Evolutionary conservation across 2,797 vertebrate genomes (phyloP).

Genomic region (Sebastes vulpes): DNA sequence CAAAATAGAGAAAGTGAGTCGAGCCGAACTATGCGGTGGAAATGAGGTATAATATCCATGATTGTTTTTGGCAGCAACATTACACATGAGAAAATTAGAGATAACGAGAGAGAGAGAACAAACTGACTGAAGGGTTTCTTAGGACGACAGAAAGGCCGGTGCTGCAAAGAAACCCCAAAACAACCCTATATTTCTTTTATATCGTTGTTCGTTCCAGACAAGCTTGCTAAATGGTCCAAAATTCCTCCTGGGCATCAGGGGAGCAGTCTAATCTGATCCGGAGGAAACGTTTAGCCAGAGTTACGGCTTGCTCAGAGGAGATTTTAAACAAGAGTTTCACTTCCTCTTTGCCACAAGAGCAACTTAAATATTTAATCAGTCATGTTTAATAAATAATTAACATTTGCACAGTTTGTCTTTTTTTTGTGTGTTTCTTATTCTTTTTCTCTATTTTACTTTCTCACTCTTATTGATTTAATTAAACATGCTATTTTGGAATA

Average conservation of each 20-base stretch:
- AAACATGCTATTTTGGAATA: neutral
- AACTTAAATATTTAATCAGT: constrained; percentile 29
- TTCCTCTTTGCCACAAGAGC: constrained; percentile 2
- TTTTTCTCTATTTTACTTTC: neutral
- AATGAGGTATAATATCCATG: neutral
- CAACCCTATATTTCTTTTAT: neutral
- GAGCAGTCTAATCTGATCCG: constrained; percentile 16
- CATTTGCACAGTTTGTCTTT: neutral
- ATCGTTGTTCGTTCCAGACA: neutral
- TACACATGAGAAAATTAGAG: neutral
- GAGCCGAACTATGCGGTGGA: neutral
- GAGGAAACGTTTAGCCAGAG: constrained; percentile 32
- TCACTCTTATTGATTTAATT: neutral
- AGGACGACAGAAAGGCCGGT: neutral
- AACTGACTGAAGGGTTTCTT: neutral
- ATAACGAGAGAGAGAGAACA: neutral
- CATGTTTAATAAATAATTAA: constrained; percentile 24
- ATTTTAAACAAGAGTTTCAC: neutral
- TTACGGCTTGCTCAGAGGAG: constrained; percentile 8
- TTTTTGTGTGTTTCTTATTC: neutral
- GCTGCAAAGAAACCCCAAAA: neutral
- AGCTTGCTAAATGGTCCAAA: constrained; percentile 6
- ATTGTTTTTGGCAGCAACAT: constrained; percentile 4
- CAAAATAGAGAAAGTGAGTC: neutral
- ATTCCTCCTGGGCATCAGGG: constrained; percentile 18